Evolutionary conservation across 1,140 invertebrate species (phyloP), one percentile per base, ranked within the genome.

Genomic region (Nylanderia fulva): DNA sequence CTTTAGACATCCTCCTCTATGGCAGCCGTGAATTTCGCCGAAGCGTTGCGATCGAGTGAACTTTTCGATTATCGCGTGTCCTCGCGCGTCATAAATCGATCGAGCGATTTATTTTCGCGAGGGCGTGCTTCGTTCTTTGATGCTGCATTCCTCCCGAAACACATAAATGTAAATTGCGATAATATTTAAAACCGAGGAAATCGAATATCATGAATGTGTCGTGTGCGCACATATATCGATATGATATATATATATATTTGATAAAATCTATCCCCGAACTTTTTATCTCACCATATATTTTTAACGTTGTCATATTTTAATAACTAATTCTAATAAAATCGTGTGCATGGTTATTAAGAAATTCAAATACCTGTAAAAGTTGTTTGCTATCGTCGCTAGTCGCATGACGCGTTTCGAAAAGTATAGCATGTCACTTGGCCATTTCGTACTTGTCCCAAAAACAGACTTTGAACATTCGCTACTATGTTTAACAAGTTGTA

Each of bases 1-100:
- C 18, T 33, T 29, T 36, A 79, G 42, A 66, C 29, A n/a, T 21
- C n/a, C 58, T 48, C 42, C 36, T n/a, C n/a, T 80, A 80, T 80
- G 48, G 48, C 48, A 24, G 21, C 36, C 33, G 77, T 58, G 48
- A 58, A 80, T 80, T 79, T 68, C 2, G 18, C 36, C n/a, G 18
- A 21, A 80, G 36, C 52, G 64, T 42, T 36, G 36, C 64, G 48
- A 71, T 80, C 64, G 52, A 58, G 77, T 13, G 64, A 71, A 80
- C 64, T 80, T 80, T 69, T 80, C 64, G 52, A 80, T 80, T 80
- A 80, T 80, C 77, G 64, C 48, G 42, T 66, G 76, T 79, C 61
- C 76, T 39, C 24, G 36, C 63, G 48, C 33, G 33, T 80, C 64
- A 71, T 71, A 71, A 80, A 80, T 80, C 64, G 33, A 21, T 21